phyloP scores from a whole-genome alignment of 2,113 vertebrate species.

The Phalacrocorax pelagicus region DNA sequence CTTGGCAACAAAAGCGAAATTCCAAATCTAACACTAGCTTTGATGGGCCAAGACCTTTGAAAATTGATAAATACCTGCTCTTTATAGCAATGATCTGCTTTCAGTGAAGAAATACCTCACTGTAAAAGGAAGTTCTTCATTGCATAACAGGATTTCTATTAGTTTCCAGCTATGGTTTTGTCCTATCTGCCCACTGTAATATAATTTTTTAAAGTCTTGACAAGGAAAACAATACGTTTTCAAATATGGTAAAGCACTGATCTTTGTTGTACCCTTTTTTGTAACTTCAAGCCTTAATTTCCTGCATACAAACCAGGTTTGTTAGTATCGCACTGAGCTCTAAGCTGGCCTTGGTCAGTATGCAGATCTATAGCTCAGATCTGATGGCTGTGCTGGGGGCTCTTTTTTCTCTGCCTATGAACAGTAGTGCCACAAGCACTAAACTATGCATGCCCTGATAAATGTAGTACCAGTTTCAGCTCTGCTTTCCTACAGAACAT shows the following conservation, averaged over 20 bases:
- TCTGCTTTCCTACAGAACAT: background rate
- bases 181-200: slow-evolving; percentile 1
- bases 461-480: background rate
- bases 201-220: slow-evolving; percentile 6
- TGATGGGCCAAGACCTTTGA: slow-evolving; percentile 83
- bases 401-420: background rate
- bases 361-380: background rate
- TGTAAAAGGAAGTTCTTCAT: slow-evolving; percentile 49
- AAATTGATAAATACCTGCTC: slow-evolving; percentile 82
- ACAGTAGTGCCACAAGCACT: background rate
- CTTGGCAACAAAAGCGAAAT: slow-evolving; percentile 83
- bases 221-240: slow-evolving; percentile 3
- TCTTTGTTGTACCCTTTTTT: background rate
- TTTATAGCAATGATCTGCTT: slow-evolving; percentile 74
- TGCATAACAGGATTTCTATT: slow-evolving; percentile 33
- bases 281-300: background rate
- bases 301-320: background rate
- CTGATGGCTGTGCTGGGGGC: background rate
- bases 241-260: background rate
- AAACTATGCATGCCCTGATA: background rate
- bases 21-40: slow-evolving; percentile 78
- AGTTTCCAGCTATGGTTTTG: slow-evolving; percentile 41
- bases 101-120: slow-evolving; percentile 63
- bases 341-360: background rate
- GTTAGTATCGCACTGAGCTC: background rate